These are phyloP conservation scores for Rhadinocentrus ornatus DNA, from an alignment of 2,797 vertebrate species.

Conservation along the genomic window DNA sequence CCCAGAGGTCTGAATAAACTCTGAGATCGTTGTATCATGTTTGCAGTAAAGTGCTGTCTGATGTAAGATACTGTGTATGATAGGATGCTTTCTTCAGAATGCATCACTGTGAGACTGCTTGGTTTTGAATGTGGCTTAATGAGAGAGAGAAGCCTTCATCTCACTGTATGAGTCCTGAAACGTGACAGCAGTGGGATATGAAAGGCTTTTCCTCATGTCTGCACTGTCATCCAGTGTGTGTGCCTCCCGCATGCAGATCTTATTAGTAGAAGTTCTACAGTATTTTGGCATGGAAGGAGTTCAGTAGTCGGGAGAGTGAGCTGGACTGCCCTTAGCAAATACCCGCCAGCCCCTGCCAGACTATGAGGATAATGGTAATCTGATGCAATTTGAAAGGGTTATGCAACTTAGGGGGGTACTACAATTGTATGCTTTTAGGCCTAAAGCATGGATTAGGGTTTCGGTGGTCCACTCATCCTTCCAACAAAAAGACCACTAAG, in stretches of 20 bases:
- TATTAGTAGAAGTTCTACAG: conserved; percentile 26
- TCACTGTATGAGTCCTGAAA: conserved; percentile 28
- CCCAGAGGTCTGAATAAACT: conserved; percentile 47
- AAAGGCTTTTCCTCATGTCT: conserved; percentile 43
- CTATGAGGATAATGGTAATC: conserved; percentile 65
- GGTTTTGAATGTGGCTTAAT: conserved; percentile 41
- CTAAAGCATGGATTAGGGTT: conserved; percentile 50
- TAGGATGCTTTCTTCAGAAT: conserved; percentile 25
- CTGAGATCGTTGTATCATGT: conserved; percentile 25
- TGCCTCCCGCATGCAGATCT: conserved; percentile 39
- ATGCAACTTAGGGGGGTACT: conserved; percentile 52
- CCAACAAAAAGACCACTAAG: neutral
- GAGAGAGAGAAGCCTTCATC: conserved; percentile 39
- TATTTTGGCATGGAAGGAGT: conserved; percentile 35
- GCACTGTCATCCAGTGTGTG: conserved; percentile 38
- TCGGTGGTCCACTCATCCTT: conserved; percentile 37
- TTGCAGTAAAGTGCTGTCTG: conserved; percentile 33
- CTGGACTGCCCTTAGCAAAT: conserved; percentile 50
- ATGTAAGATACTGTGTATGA: conserved; percentile 13
- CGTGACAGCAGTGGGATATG: conserved; percentile 36
- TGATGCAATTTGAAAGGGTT: conserved; percentile 54
- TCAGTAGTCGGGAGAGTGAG: conserved; percentile 20
- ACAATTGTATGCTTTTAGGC: conserved; percentile 56
- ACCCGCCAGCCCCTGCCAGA: conserved; percentile 35
- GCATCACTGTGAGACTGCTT: conserved; percentile 20